Evolutionary conservation across 2,888 invertebrate species (phyloP).

Genomic region (Hydropsyche betteni): DNA sequence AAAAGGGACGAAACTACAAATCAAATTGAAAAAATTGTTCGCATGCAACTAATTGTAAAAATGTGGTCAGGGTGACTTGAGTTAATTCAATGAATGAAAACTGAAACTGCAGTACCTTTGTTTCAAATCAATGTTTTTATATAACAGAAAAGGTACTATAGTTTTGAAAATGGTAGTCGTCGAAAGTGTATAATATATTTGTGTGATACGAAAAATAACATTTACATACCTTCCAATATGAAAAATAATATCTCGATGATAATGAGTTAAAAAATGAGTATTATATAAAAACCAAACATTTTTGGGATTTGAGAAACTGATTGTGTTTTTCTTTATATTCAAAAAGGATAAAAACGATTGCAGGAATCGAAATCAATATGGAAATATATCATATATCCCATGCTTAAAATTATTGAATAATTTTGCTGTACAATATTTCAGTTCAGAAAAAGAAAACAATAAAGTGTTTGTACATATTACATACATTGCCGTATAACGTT

Average conservation of each 20-base stretch:
- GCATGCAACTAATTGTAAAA: background rate
- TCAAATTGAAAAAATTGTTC: background rate
- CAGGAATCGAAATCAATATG: no score
- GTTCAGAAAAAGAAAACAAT: no score
- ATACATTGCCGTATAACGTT: background rate
- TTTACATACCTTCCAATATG: conserved; percentile 13
- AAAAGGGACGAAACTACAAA: conserved; percentile 30
- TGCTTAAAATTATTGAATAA: no score
- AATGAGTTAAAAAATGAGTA: background rate
- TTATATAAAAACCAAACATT: background rate
- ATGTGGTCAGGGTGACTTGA: conserved; percentile 5
- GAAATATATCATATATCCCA: no score
- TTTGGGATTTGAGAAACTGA: background rate
- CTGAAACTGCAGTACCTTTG: conserved; percentile 24
- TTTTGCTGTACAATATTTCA: no score
- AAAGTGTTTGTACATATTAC: background rate
- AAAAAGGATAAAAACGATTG: conserved; percentile 3
- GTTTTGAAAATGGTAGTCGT: background rate
- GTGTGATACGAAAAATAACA: background rate
- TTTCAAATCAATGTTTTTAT: no score
- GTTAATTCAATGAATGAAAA: conserved; percentile 12
- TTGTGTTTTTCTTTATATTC: no score
- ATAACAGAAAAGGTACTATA: conserved; percentile 12
- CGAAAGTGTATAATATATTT: background rate
- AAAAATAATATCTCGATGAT: conserved; percentile 11